These are phyloP conservation scores for human DNA, from an alignment of 2,113 vertebrate species.

Conservation along the genomic window GRCh38 chr14:97491001-97491500, in stretches of 20 bases:
- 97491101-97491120: too few relatives aligned
- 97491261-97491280: background rate
- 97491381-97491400: background rate
- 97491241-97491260: background rate
- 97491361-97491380: background rate
- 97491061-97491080: too few relatives aligned
- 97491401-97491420: background rate
- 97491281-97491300: background rate
- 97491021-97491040: too few relatives aligned
- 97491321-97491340: background rate
- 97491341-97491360: background rate
- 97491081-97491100: too few relatives aligned
- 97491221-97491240: background rate
- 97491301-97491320: rapidly evolving
- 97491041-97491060: too few relatives aligned
- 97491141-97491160: too few relatives aligned
- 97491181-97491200: background rate
- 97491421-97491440: background rate
- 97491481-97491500: background rate
- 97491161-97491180: background rate
- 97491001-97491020: too few relatives aligned
- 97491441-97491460: background rate
- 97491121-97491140: too few relatives aligned
- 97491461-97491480: background rate
- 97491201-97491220: background rate